Percentiles rank a stretch among this genome's conserved stretches.
Conservation (phyloP, 2,797 vertebrate genomes). For the Mus minutoides region DNA sequence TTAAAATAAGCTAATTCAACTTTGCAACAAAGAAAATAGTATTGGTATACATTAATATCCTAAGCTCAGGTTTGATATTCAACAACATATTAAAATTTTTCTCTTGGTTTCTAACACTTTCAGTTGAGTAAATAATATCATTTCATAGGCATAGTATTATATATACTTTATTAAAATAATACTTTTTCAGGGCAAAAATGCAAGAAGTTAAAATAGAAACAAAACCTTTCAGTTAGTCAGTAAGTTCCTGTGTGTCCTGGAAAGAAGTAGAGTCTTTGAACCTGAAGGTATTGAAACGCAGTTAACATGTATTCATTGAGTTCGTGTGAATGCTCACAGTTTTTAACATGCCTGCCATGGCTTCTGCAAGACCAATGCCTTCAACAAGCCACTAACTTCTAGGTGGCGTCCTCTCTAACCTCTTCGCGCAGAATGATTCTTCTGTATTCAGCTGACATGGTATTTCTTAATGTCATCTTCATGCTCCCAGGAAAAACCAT, state of each 20-base stretch:
- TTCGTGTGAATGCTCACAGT: background rate
- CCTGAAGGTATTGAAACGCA: background rate
- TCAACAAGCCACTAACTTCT: background rate
- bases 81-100: background rate
- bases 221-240: background rate
- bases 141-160: background rate
- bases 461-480: background rate
- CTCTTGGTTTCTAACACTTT: background rate
- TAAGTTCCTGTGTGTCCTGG: background rate
- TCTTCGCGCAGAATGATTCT: background rate
- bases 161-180: conserved; percentile 11
- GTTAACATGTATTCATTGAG: background rate
- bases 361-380: background rate
- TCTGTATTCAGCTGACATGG: background rate
- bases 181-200: background rate
- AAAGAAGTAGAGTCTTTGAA: background rate
- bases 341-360: background rate
- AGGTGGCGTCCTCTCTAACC: background rate
- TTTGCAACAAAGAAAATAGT: background rate
- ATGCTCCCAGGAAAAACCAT: background rate
- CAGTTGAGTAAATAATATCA: background rate
- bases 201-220: background rate
- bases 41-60: background rate
- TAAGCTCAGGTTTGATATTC: background rate
- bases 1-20: conserved; percentile 46